A percentile compares a stretch with the other conserved stretches of the same genome.
phyloP scores from a whole-genome alignment of 2,888 invertebrate genomes.

The Nezara viridula region DNA sequence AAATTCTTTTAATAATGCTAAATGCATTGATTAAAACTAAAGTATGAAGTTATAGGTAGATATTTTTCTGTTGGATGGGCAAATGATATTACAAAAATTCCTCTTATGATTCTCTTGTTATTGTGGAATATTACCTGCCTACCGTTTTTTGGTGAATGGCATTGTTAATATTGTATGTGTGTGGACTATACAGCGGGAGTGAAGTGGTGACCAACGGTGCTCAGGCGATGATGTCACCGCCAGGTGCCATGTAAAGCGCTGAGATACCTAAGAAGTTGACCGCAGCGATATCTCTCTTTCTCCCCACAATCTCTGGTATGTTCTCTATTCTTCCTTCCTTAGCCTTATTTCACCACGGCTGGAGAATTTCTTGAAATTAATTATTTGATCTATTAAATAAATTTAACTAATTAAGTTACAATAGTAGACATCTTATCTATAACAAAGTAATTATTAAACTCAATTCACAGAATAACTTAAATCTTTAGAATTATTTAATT shows the following conservation, averaged over 20 bases:
- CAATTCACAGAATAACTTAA: too few species aligned
- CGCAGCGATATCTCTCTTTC: conserved; percentile 52
- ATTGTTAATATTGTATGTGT: conserved; percentile 49
- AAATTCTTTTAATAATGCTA: neutral
- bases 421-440: too few species aligned
- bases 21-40: neutral
- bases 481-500: too few species aligned
- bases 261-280: conserved; percentile 30
- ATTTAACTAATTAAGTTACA: too few species aligned
- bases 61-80: neutral
- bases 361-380: too few species aligned
- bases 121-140: conserved; percentile 17
- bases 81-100: neutral
- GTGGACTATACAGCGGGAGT: conserved; percentile 52
- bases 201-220: conserved; percentile 57
- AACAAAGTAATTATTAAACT: too few species aligned
- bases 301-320: conserved; percentile 45
- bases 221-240: conserved; percentile 58
- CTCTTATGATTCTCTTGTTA: neutral
- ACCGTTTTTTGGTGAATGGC: conserved; percentile 6
- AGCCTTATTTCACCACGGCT: conserved; percentile 62
- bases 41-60: neutral
- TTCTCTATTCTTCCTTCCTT: conserved; percentile 62
- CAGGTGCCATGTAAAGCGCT: conserved; percentile 55
- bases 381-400: too few species aligned